Conservation (phyloP, 2,888 invertebrate species). For the Trilocha varians region DNA sequence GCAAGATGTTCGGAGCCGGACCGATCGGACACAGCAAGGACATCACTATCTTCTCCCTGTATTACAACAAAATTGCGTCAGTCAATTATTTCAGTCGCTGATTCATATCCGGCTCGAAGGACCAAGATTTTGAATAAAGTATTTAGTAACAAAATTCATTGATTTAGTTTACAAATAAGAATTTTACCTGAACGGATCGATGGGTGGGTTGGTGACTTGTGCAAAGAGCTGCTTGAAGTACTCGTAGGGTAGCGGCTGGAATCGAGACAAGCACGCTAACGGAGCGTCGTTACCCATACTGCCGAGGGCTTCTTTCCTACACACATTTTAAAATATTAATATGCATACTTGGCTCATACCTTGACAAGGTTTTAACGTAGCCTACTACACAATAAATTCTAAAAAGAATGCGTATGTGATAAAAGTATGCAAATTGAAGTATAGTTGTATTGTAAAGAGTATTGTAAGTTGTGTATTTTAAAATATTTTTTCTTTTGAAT, state of each 20-base stretch:
- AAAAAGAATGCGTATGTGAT: no score
- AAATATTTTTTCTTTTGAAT: no score
- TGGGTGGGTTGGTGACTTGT: conserved; percentile 99
- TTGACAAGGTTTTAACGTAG: no score
- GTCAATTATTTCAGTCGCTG: neutral
- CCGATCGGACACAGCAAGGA: conserved; percentile 97
- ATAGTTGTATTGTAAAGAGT: no score
- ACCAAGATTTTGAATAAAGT: no score
- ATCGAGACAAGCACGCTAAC: conserved; percentile 95
- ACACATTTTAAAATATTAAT: no score
- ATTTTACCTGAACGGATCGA: conserved; percentile 90
- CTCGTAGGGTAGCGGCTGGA: conserved; percentile 95
- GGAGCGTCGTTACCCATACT: conserved; percentile 99
- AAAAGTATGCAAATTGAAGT: no score
- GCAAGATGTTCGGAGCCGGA: conserved; percentile 94
- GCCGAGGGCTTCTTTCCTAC: conserved; percentile 98
- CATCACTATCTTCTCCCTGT: conserved; percentile 98
- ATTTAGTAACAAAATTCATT: neutral
- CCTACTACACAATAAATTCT: no score
- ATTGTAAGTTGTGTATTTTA: no score
- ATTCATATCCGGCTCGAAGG: no score
- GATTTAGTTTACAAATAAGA: no score
- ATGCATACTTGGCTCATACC: no score
- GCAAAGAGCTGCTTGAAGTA: conserved; percentile 99
- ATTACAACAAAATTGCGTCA: conserved; percentile 1